Conservation (phyloP, 2,888 invertebrate genomes). For the Epistrophe grossulariae region DNA sequence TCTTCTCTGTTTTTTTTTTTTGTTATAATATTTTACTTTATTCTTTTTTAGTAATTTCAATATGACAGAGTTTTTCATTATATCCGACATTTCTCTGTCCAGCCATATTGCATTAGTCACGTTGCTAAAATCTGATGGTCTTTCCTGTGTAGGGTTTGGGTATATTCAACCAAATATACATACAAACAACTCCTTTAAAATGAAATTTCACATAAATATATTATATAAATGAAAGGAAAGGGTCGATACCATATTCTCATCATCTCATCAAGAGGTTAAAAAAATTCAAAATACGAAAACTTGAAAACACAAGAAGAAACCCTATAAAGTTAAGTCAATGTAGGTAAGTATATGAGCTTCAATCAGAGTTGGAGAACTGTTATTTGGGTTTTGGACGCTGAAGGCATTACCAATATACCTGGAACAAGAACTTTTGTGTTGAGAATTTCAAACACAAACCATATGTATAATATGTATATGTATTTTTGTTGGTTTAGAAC, state of each 20-base stretch:
- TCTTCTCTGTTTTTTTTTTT: slow-evolving; percentile 5
- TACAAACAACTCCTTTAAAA: slow-evolving; percentile 10
- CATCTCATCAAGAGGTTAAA: slow-evolving; percentile 43
- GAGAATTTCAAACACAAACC: slow-evolving; percentile 3
- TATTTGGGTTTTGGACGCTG: slow-evolving; percentile 31
- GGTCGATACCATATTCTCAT: slow-evolving; percentile 26
- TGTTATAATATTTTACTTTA: neutral
- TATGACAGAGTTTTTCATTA: slow-evolving; percentile 46
- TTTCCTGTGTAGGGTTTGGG: neutral
- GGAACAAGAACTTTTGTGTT: neutral
- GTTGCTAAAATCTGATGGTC: slow-evolving; percentile 26
- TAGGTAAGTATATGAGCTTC: slow-evolving; percentile 17
- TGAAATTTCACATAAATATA: neutral
- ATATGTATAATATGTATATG: neutral
- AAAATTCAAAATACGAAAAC: slow-evolving; percentile 21
- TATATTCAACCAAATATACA: neutral
- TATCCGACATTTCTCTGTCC: slow-evolving; percentile 31
- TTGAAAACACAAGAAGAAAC: slow-evolving; percentile 23
- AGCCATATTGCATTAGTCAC: slow-evolving; percentile 8
- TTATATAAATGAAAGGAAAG: neutral
- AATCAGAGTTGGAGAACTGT: slow-evolving; percentile 13
- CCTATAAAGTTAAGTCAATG: slow-evolving; percentile 14
- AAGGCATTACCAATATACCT: slow-evolving; percentile 6
- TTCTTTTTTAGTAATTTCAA: slow-evolving; percentile 13
- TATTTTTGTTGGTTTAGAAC: neutral